Evolutionary conservation across 2,888 invertebrate species (phyloP).

Genomic region (Stenchaetothrips biformis): DNA sequence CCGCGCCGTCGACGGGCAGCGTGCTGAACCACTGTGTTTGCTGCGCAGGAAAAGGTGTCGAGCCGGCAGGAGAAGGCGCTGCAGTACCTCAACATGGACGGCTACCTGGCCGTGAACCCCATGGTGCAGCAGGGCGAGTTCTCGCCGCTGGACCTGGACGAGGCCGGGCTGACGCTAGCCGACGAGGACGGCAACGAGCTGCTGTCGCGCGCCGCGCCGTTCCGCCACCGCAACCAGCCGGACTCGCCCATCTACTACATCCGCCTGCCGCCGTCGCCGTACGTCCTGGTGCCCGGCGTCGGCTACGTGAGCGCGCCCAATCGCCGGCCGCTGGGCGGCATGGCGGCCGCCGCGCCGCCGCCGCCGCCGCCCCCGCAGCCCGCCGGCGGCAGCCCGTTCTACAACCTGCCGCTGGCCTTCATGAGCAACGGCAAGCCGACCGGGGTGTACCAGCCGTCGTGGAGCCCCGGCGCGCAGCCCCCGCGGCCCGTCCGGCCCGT

Average conservation of each 20-base stretch:
- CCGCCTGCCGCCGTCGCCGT: slow-evolving; percentile 75
- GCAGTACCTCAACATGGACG: slow-evolving; percentile 20
- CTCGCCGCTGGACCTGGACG: slow-evolving; percentile 6
- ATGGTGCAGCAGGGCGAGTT: neutral
- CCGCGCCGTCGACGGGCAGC: neutral
- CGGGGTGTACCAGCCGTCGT: slow-evolving; percentile 57
- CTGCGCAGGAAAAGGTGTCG: neutral
- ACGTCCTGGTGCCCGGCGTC: slow-evolving; percentile 77
- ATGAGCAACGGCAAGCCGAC: slow-evolving; percentile 77
- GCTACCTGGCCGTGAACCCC: slow-evolving; percentile 6
- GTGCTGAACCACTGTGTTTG: neutral
- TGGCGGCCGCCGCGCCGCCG: slow-evolving; percentile 39
- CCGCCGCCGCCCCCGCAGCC: slow-evolving; percentile 45
- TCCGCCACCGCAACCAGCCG: slow-evolving; percentile 33
- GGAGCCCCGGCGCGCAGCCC: slow-evolving; percentile 40
- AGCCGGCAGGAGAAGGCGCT: slow-evolving; percentile 11
- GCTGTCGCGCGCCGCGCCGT: slow-evolving; percentile 33
- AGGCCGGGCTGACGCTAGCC: slow-evolving; percentile 12
- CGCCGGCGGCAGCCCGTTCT: slow-evolving; percentile 56
- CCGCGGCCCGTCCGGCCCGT: slow-evolving; percentile 41
- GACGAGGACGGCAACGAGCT: slow-evolving; percentile 31
- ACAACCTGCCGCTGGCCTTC: slow-evolving; percentile 73
- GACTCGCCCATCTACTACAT: slow-evolving; percentile 85
- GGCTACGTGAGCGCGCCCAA: slow-evolving; percentile 80
- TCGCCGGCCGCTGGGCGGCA: slow-evolving; percentile 42